Base-by-base conservation (phyloP, 2,888 invertebrate genomes). In the Plebejus anna region DNA sequence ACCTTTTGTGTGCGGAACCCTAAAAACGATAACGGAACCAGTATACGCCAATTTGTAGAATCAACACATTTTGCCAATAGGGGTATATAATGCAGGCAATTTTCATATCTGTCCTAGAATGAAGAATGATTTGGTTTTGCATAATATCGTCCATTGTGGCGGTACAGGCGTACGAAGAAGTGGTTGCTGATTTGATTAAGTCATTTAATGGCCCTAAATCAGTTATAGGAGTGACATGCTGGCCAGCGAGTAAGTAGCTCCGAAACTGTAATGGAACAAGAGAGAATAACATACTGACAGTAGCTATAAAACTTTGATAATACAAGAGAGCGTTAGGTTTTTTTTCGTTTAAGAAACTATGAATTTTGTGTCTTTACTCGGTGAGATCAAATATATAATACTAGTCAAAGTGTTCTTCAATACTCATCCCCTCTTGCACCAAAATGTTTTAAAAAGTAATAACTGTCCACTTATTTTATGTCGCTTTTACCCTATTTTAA, bases 11-110 rank as follows among this genome's bases (percentile, higher is more conserved):
- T 47, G 9, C 47, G 47, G 9, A 9, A 11, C 47, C 47, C 47
- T 11, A 47, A 47, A 55, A 70, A 70, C 22, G 76, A 70, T 72
- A 76, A 71, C 72, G 76, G 76, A 42, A 36, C 72, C 61, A 47
- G 59, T 71, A 82, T 79, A 80, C 75, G 76, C 70, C 81, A 80
- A 80, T 82, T 83, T 80, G 70, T 77, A 78, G 75, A 78, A 79
- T 80, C 82, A 82, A 83, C 81, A 78, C 77, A 80, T 81, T 82
- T 81, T 73, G 42, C 61, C 76, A 72, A 72, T 76, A 76, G 73
- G 73, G 42, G 51, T 73, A 32, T 73, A 73, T 55, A 73, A 73
- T 55, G 73, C 28, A 47, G 22, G 22, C 51, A 55, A 28, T 42
- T 47, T 72, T 72, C 51, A 51, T 73, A 73, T 72, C 47, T 72